These are phyloP conservation scores for Agrenia bidenticulata DNA, from an alignment of 2,888 invertebrate genomes.

Conservation along the genomic window DNA sequence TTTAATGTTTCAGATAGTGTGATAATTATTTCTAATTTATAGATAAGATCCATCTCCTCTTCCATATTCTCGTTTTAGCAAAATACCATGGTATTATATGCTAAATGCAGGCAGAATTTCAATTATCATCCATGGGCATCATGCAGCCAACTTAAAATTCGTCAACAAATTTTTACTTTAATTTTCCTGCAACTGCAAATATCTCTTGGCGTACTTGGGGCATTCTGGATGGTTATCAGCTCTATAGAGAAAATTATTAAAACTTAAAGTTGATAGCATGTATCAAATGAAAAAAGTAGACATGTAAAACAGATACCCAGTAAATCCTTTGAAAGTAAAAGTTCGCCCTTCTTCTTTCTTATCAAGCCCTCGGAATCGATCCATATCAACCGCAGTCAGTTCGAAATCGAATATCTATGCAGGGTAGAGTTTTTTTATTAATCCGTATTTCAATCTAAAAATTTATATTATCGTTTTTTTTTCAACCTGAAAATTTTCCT, in stretches of 20 bases:
- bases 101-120: no score
- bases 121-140: background rate
- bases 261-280: background rate
- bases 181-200: background rate
- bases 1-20: no score
- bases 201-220: slow-evolving; percentile 9
- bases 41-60: no score
- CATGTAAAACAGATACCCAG: background rate
- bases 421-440: background rate
- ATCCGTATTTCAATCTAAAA: background rate
- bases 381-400: slow-evolving; percentile 65
- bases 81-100: no score
- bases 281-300: background rate
- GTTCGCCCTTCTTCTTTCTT: slow-evolving; percentile 67
- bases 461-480: background rate
- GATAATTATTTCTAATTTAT: no score
- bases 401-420: slow-evolving; percentile 68
- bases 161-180: no score
- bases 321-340: slow-evolving; percentile 55
- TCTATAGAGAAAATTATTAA: background rate
- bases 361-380: slow-evolving; percentile 65
- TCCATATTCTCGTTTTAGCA: no score
- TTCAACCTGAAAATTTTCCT: slow-evolving; percentile 12
- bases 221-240: slow-evolving; percentile 12
- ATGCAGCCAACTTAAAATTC: background rate